Base-by-base conservation (phyloP, 2,113 vertebrate species). In the Stigmatopora argus region DNA sequence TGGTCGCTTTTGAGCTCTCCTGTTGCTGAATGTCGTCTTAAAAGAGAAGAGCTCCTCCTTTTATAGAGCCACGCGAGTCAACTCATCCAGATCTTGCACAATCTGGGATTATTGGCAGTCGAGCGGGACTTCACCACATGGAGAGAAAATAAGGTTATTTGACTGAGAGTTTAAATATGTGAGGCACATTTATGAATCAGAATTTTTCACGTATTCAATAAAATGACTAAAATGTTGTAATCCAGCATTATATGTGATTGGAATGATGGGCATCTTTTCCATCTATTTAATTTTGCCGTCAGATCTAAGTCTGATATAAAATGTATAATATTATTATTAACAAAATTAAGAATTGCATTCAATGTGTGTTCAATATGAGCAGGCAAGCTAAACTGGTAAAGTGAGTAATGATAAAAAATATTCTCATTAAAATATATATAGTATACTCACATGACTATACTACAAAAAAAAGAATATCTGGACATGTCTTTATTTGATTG, bases 61-160 rank as follows among this genome's bases (percentile, higher is more conserved):
- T 83, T 89, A 85, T 62, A 79, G 4, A 1, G 0, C 0, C 49
- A 51, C 1, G 72, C 66, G 86, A 88, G 23, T 89, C 80, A 87
- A 17, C 60, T 46, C 77, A 11, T n/a, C 17, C 4, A 15, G 1
- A 23, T 38, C 31, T 86, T 89, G 79, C 55, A 67, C 72, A 86
- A 89, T 1, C 3, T 18, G 13, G 88, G 82, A 69, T n/a, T 64
- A 13, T 74, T 12, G 0, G 46, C 34, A 11, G n/a, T 0, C 0
- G 1, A 31, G 44, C 15, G 79, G 87, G 84, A 85, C 81, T 73
- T 86, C 77, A 73, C 79, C 46, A 8, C 10, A 11, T 15, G 66
- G 21, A n/a, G 12, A 4, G 23, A 9, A 15, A 7, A 1, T 0
- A 10, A 51, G 4, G 8, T 18, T 4, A 31, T 23, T 23, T 57